Conservation (phyloP, 2,888 invertebrate species). For the Drosophila prolongata region DNA sequence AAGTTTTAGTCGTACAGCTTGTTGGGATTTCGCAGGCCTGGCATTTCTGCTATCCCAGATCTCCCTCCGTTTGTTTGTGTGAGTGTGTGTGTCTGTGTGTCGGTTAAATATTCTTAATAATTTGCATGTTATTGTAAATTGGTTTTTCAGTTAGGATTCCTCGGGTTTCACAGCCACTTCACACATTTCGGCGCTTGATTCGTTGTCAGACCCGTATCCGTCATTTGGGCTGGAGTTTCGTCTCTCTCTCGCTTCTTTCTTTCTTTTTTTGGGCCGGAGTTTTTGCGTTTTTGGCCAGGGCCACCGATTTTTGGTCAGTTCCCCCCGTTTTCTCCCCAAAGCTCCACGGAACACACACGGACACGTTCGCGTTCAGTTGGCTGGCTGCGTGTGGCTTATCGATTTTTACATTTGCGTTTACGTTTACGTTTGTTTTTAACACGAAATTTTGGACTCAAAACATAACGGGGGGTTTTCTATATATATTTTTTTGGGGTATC, state of each 20-base stretch:
- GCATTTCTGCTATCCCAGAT: conserved; percentile 52
- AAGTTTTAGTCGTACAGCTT: conserved; percentile 55
- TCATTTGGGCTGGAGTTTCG: conserved; percentile 46
- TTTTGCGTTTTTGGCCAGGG: conserved; percentile 28
- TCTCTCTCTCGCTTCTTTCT: conserved; percentile 13
- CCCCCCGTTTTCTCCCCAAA: conserved; percentile 4
- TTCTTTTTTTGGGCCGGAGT: conserved; percentile 26
- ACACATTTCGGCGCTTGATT: conserved; percentile 68
- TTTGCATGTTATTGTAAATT: conserved; percentile 40
- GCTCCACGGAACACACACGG: conserved; percentile 29
- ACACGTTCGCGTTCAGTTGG: conserved; percentile 55
- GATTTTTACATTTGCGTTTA: conserved; percentile 78
- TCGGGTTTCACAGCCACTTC: conserved; percentile 76
- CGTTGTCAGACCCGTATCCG: conserved; percentile 49
- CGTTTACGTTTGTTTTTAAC: conserved; percentile 46
- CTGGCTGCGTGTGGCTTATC: conserved; percentile 78
- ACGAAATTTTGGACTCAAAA: conserved; percentile 67
- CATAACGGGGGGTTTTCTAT: conserved; percentile 52
- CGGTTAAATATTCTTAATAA: conserved; percentile 33
- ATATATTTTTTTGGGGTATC: conserved; percentile 13
- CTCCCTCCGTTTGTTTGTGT: conserved; percentile 7
- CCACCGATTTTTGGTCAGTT: conserved; percentile 64
- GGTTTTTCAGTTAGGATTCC: conserved; percentile 59
- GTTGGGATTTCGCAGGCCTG: conserved; percentile 43
- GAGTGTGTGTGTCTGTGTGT: conserved; percentile 8